Evolutionary conservation across 2,888 invertebrate genomes (phyloP).

Genomic region (Apodemia mormo): DNA sequence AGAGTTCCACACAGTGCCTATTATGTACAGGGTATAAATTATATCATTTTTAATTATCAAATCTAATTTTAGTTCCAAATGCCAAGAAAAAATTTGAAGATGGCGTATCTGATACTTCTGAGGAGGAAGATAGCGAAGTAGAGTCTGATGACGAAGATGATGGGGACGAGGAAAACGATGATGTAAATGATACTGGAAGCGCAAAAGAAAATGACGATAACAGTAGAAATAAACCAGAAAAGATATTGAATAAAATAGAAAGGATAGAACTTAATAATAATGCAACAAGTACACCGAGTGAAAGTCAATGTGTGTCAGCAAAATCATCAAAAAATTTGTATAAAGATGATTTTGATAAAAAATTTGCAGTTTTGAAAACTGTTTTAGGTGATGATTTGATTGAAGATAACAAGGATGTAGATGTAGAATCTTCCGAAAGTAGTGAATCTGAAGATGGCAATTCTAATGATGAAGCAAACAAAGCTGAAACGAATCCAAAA

Average conservation of each 20-base stretch:
- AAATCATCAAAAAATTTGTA: background rate
- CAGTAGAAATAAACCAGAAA: slow-evolving; percentile 24
- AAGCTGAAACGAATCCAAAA: background rate
- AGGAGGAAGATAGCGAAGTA: slow-evolving; percentile 49
- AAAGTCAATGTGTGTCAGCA: background rate
- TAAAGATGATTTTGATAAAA: background rate
- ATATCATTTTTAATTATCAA: background rate
- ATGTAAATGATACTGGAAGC: slow-evolving; percentile 29
- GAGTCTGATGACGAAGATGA: slow-evolving; percentile 50
- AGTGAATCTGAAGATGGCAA: slow-evolving; percentile 4
- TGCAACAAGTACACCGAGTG: background rate
- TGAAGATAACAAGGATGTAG: background rate
- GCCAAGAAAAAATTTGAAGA: slow-evolving; percentile 65
- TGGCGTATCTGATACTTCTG: slow-evolving; percentile 67
- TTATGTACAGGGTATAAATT: too few relatives aligned
- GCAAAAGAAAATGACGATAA: slow-evolving; percentile 31
- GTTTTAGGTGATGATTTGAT: background rate
- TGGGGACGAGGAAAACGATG: slow-evolving; percentile 43
- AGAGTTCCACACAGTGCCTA: too few relatives aligned
- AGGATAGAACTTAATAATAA: slow-evolving; percentile 6
- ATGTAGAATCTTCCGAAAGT: background rate
- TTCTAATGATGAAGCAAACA: background rate
- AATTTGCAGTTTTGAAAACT: background rate
- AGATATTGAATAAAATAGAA: slow-evolving; percentile 29
- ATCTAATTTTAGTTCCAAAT: slow-evolving; percentile 59